Evolutionary conservation across 1,140 invertebrate species (phyloP).

Genomic region (Hyles euphorbiae): DNA sequence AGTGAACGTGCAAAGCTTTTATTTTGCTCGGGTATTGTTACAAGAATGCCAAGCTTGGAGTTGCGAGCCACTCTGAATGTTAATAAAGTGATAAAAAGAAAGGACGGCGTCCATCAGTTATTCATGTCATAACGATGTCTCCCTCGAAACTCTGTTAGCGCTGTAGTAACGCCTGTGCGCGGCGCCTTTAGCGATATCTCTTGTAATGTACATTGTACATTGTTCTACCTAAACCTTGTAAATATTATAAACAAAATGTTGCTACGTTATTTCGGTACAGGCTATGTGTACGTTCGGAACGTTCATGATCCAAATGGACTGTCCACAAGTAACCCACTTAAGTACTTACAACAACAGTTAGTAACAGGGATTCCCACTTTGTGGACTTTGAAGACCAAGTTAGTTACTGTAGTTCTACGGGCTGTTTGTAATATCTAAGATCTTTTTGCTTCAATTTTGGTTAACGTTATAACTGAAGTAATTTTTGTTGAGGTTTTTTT

Average conservation of each 20-base stretch:
- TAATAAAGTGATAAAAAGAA: slow-evolving; percentile 51
- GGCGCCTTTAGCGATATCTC: not conserved
- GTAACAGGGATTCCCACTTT: slow-evolving; percentile 22
- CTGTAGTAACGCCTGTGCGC: slow-evolving; percentile 6
- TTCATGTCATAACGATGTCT: slow-evolving; percentile 49
- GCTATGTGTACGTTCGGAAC: not conserved
- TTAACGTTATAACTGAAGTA: no score
- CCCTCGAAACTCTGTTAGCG: slow-evolving; percentile 39
- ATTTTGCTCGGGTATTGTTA: slow-evolving; percentile 61
- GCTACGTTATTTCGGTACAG: not conserved
- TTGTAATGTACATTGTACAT: no score
- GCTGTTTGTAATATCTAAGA: slow-evolving; percentile 1
- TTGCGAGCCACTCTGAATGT: slow-evolving; percentile 54
- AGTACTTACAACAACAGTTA: slow-evolving; percentile 18
- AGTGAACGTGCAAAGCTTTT: slow-evolving; percentile 63
- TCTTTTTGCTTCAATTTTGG: no score
- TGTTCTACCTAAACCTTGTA: no score
- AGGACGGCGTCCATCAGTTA: slow-evolving; percentile 54
- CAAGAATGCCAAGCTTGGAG: slow-evolving; percentile 56
- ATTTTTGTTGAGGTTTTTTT: no score
- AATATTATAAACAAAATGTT: not conserved
- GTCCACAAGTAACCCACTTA: slow-evolving; percentile 11
- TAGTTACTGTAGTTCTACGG: slow-evolving; percentile 12
- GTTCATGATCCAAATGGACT: slow-evolving; percentile 11
- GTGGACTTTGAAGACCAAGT: slow-evolving; percentile 23